phyloP scores from a whole-genome alignment of 2,113 vertebrate species.

The Oostethus manadensis region DNA sequence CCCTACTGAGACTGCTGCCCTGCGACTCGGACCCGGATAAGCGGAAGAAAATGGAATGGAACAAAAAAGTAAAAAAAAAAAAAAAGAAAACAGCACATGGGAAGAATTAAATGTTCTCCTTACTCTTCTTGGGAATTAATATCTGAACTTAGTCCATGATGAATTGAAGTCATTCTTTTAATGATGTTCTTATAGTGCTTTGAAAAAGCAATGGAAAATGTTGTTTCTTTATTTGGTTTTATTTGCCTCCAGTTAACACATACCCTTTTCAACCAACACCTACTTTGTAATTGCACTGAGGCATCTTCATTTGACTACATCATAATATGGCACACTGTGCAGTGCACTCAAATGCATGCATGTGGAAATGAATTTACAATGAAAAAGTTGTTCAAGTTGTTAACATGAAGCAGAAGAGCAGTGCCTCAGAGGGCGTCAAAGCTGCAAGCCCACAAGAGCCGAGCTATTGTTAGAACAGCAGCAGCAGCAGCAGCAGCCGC shows the following conservation, averaged over 20 bases:
- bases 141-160: no score
- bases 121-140: background rate
- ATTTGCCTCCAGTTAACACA: background rate
- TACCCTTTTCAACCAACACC: constrained; percentile 5
- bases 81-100: no score
- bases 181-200: background rate
- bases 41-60: no score
- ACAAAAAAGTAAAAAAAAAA: no score
- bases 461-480: constrained; percentile 65
- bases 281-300: background rate
- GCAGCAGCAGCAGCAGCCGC: constrained; percentile 47
- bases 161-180: background rate
- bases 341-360: constrained; percentile 24
- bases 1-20: no score
- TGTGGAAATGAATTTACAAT: constrained; percentile 38
- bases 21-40: no score
- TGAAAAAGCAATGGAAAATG: background rate
- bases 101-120: no score
- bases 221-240: background rate
- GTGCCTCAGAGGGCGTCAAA: constrained; percentile 38
- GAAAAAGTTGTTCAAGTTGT: constrained; percentile 22
- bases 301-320: background rate
- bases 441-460: constrained; percentile 53
- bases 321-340: background rate
- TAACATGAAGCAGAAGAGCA: constrained; percentile 27